A percentile compares a stretch with the other conserved stretches of the same genome.
phyloP scores from a whole-genome alignment of 2,888 invertebrate species.

The Cremastinae sp. region DNA sequence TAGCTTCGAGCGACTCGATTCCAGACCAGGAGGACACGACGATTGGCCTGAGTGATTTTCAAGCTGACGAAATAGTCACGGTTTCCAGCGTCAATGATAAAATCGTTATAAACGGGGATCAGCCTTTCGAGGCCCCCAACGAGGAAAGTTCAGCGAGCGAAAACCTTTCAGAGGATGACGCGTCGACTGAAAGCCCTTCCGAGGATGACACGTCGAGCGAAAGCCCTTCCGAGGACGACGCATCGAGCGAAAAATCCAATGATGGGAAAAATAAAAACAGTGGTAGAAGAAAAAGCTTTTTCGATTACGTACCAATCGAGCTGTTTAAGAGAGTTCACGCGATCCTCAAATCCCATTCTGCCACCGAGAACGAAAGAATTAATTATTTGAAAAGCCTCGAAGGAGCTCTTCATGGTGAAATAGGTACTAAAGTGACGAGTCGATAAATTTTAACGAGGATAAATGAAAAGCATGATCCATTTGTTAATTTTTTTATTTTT shows the following conservation, averaged over 20 bases:
- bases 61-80: constrained; percentile 28
- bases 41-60: too few relatives aligned
- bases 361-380: constrained; percentile 81
- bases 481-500: constrained; percentile 7
- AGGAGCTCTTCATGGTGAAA: constrained; percentile 84
- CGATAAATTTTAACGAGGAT: constrained; percentile 1
- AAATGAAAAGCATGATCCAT: not conserved
- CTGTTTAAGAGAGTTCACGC: constrained; percentile 75
- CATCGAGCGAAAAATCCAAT: too few relatives aligned
- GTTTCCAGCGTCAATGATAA: constrained; percentile 22
- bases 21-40: too few relatives aligned
- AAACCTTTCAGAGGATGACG: not conserved
- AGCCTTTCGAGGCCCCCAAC: constrained; percentile 1
- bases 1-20: constrained; percentile 4
- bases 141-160: constrained; percentile 12
- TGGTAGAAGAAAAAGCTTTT: constrained; percentile 59
- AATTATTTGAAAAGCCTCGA: constrained; percentile 83
- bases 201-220: constrained; percentile 10
- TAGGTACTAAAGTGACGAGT: constrained; percentile 82
- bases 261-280: constrained; percentile 29
- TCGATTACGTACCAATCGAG: constrained; percentile 74
- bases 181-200: too few relatives aligned
- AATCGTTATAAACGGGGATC: constrained; percentile 16
- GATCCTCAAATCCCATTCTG: constrained; percentile 73
- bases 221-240: not conserved